Evolutionary conservation across 2,113 vertebrate genomes (phyloP).

Genomic region (Rhea pennata): DNA sequence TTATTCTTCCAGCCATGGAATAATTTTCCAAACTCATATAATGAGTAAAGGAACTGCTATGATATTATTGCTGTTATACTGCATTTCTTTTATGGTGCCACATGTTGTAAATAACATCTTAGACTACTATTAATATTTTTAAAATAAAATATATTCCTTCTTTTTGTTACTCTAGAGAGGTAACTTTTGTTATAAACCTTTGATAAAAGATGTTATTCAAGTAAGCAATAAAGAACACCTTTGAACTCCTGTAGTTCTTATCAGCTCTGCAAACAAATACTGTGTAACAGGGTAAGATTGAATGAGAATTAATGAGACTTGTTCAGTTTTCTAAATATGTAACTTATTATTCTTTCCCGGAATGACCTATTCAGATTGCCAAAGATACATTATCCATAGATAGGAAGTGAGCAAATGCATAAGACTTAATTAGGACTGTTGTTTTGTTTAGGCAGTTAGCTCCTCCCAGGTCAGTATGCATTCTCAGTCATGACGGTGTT

Average conservation of each 20-base stretch:
- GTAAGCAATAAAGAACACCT: not conserved
- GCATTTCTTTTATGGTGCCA: not conserved
- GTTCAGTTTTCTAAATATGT: not conserved
- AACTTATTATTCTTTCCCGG: not conserved
- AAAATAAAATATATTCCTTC: not conserved
- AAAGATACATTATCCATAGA: not conserved
- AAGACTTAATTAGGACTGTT: not conserved
- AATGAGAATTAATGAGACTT: not conserved
- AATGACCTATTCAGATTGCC: no score
- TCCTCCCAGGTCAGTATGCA: not conserved
- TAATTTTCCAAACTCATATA: not conserved
- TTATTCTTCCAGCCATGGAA: not conserved
- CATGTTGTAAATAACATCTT: not conserved
- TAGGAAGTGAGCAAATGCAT: not conserved
- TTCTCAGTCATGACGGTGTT: not conserved
- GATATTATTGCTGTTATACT: not conserved
- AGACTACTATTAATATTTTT: not conserved
- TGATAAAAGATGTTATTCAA: not conserved
- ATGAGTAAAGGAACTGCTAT: not conserved
- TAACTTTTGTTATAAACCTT: not conserved
- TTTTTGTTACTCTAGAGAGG: not conserved
- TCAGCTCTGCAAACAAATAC: not conserved
- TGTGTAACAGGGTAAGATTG: not conserved
- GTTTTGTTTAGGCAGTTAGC: not conserved
- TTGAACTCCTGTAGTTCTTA: not conserved